These are phyloP conservation scores for Spermophilus dauricus DNA, from an alignment of 2,113 vertebrate species.

Conservation along the genomic window DNA sequence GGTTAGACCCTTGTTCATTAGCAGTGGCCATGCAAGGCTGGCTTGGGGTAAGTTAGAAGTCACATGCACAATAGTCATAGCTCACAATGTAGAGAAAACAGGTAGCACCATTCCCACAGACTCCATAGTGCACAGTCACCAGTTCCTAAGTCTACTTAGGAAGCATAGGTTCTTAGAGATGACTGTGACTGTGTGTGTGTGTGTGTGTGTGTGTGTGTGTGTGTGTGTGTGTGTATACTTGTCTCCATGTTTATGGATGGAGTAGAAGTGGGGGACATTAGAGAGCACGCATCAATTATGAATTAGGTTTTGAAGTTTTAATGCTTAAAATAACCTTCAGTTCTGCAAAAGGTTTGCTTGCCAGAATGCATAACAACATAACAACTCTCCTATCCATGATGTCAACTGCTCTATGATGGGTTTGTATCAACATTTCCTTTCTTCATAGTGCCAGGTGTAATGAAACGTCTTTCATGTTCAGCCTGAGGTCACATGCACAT, in stretches of 20 bases:
- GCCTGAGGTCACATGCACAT: neutral
- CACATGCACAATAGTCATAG: neutral
- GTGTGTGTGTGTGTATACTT: neutral
- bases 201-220: accelerated
- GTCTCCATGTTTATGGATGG: neutral
- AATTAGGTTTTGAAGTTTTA: neutral
- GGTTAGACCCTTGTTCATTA: too few relatives aligned
- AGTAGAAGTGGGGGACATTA: neutral
- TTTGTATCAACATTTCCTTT: neutral
- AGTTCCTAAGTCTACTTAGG: neutral
- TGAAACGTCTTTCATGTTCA: neutral
- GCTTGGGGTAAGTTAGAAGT: neutral
- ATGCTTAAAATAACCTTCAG: neutral
- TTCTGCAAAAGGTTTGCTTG: neutral
- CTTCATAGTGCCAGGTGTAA: neutral
- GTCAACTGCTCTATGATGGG: neutral
- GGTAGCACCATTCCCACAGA: neutral
- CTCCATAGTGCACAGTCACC: accelerated
- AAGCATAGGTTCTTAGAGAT: neutral
- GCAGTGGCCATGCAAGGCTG: neutral
- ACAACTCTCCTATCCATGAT: neutral
- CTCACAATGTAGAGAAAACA: neutral
- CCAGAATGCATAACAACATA: neutral
- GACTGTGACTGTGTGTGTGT: neutral
- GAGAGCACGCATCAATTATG: neutral